Evolutionary conservation across 2,888 invertebrate species (phyloP).

Genomic region (Zootermopsis nevadensis): DNA sequence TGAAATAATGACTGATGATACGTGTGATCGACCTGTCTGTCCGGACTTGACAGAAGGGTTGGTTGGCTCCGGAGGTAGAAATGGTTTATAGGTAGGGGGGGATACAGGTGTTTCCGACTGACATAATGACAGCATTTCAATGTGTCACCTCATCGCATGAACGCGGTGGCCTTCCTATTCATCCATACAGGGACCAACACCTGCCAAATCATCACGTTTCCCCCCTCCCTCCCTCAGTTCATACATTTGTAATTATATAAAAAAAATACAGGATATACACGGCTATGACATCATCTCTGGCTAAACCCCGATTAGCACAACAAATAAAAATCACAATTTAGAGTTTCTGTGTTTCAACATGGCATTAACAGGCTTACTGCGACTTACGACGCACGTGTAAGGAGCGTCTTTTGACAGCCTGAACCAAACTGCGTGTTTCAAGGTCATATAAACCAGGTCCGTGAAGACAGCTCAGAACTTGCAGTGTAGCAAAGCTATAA

Average conservation of each 20-base stretch:
- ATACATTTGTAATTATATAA: background rate
- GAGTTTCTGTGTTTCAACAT: no score
- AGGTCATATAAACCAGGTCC: no score
- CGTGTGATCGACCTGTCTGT: conserved; percentile 28
- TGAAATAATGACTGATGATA: conserved; percentile 42
- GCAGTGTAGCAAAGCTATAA: no score
- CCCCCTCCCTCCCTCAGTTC: background rate
- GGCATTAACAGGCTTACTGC: no score
- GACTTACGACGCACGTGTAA: no score
- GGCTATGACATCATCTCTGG: background rate
- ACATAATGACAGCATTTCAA: conserved; percentile 48
- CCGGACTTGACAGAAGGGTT: conserved; percentile 37
- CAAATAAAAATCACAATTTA: no score
- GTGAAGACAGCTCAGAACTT: no score
- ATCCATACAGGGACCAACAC: conserved; percentile 24
- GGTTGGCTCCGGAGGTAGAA: background rate
- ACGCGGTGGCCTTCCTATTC: conserved; percentile 21
- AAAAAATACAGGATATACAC: background rate
- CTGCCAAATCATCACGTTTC: conserved; percentile 33
- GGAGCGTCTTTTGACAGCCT: no score
- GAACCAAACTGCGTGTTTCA: no score
- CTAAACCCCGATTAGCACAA: no score
- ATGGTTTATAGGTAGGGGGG: conserved; percentile 32
- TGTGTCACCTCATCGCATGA: conserved; percentile 36
- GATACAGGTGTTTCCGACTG: conserved; percentile 47